Evolutionary conservation across 2,797 vertebrate species (phyloP), one percentile per base, ranked within the genome.

Genomic region (Myotis pilosus): DNA sequence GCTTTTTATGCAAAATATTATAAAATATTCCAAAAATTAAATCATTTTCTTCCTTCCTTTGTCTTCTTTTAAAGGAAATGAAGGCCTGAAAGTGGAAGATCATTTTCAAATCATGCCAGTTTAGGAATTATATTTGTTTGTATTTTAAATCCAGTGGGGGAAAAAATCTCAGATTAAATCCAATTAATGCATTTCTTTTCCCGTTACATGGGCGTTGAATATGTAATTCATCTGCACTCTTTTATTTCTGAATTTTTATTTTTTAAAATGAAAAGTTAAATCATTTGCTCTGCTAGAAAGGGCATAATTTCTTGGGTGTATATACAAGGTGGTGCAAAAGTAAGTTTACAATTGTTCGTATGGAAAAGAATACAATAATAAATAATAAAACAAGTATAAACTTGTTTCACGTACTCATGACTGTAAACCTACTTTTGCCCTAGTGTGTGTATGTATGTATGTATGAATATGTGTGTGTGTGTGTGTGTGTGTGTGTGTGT

Each of bases 191-290:
- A 94, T 79, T 78, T 81, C 33, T 60, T 84, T 89, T 90, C 41
- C 49, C 62, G 30, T 57, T 66, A 68, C 20, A 13, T 62, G 16
- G 13, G 3, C 49, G 53, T n/a, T 87, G 57, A 49, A 91, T 95
- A 62, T 83, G 44, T 74, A 38, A 91, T 60, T 62, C 33, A 57
- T 30, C 69, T 75, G 22, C 20, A 75, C 30, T 16, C 25, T 86
- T 83, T 25, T 94, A 64, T 57, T 95, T 95, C 47, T 41, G 25
- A 95, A 74, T 78, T 95, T 64, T 76, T 6, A 74, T 72, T 92
- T 93, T 93, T 36, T 53, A 7, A 55, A 91, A 79, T 74, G 51
- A 94, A 92, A 81, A 89, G 10, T 75, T 85, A 87, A 68, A 15
- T 36, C 91, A 30, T 71, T 38, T n/a, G 78, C 33, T 84, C 7